Conservation (phyloP, 2,113 vertebrate species). For the Pseudopodoces humilis region DNA sequence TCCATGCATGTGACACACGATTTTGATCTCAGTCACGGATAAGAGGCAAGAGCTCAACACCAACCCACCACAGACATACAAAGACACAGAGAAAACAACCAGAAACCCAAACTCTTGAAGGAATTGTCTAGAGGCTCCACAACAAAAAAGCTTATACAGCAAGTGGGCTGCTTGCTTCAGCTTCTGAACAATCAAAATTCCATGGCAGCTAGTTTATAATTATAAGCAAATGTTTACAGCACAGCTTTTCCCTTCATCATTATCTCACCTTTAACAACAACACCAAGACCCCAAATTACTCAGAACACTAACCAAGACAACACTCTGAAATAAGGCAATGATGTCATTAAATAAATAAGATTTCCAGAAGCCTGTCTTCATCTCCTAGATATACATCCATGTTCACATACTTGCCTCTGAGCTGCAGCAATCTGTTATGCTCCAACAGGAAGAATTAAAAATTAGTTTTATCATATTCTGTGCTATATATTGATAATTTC, state of each 20-base stretch:
- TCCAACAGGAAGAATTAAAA: background rate
- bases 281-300: background rate
- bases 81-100: background rate
- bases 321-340: background rate
- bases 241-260: background rate
- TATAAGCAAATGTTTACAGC: background rate
- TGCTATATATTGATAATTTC: background rate
- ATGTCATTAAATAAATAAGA: background rate
- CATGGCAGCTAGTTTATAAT: background rate
- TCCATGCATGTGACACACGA: background rate
- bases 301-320: background rate
- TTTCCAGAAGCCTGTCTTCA: background rate
- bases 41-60: background rate
- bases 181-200: background rate
- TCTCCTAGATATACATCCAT: background rate
- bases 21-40: background rate
- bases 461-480: background rate
- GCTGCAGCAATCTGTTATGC: background rate
- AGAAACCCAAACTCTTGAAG: background rate
- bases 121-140: background rate
- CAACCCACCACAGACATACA: background rate
- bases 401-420: background rate
- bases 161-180: background rate
- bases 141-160: background rate
- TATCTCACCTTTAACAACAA: background rate